Percentiles rank a stretch among this genome's conserved stretches.
phyloP scores from a whole-genome alignment of 1,140 invertebrate genomes.

The Zaprionus taronus region DNA sequence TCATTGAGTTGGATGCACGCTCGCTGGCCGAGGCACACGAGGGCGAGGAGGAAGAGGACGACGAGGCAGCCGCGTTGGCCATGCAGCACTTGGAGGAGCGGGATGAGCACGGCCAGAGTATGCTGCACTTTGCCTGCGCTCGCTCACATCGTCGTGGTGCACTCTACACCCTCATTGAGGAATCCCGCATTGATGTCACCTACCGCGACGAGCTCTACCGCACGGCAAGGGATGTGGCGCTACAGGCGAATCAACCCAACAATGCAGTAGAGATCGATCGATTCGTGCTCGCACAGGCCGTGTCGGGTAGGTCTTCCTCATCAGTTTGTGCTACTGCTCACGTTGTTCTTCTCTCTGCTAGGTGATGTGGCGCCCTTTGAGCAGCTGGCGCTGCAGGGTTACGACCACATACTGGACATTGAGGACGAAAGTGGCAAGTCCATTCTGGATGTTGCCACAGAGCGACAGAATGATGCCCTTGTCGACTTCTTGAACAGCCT shows the following conservation, averaged over 20 bases:
- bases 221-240: slow-evolving; percentile 94
- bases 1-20: slow-evolving; percentile 58
- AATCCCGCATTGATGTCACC: slow-evolving; percentile 91
- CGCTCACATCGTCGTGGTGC: slow-evolving; percentile 91
- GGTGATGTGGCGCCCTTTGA: slow-evolving; percentile 91
- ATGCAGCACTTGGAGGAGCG: slow-evolving; percentile 75
- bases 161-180: slow-evolving; percentile 90
- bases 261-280: slow-evolving; percentile 94
- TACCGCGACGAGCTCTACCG: slow-evolving; percentile 92
- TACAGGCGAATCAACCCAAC: slow-evolving; percentile 90
- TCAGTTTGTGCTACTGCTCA: neutral
- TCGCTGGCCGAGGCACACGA: slow-evolving; percentile 58
- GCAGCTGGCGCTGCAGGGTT: slow-evolving; percentile 92
- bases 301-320: slow-evolving; percentile 86
- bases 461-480: slow-evolving; percentile 88
- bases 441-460: slow-evolving; percentile 88
- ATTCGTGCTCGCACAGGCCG: slow-evolving; percentile 90
- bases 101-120: slow-evolving; percentile 94
- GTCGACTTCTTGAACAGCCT: slow-evolving; percentile 88
- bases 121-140: slow-evolving; percentile 94
- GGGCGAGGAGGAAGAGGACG: slow-evolving; percentile 47
- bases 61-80: slow-evolving; percentile 46
- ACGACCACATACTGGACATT: slow-evolving; percentile 93
- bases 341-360: slow-evolving; percentile 63
- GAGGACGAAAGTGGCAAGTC: slow-evolving; percentile 88